Conservation (phyloP, 2,888 invertebrate genomes). For the Lycia hirtaria region DNA sequence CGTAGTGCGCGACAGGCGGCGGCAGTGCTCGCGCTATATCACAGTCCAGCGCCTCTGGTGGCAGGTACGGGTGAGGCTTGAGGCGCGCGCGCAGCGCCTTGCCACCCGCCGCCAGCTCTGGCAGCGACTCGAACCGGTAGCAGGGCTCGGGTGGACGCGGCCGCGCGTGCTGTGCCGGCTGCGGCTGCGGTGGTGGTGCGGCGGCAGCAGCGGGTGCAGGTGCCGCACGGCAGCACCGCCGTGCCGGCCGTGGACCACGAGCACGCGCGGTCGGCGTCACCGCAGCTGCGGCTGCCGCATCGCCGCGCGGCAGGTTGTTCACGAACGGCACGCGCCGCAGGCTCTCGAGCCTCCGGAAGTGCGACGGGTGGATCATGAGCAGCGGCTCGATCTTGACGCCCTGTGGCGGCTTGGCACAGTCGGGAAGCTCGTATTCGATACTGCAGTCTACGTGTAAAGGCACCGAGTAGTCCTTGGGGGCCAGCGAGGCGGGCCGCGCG, state of each 20-base stretch:
- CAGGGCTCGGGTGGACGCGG: constrained; percentile 49
- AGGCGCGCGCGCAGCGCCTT: constrained; percentile 60
- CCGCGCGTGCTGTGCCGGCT: constrained; percentile 49
- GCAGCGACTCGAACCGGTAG: constrained; percentile 63
- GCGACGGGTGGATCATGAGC: constrained; percentile 95
- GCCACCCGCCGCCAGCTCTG: constrained; percentile 54
- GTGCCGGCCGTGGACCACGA: constrained; percentile 55
- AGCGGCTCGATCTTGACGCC: constrained; percentile 93
- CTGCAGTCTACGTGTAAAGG: constrained; percentile 96
- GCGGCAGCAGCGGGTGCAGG: constrained; percentile 47
- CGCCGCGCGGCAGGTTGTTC: constrained; percentile 90
- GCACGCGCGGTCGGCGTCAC: constrained; percentile 54
- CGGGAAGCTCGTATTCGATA: constrained; percentile 96
- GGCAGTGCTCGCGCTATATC: constrained; percentile 77
- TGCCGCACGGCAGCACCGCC: constrained; percentile 59
- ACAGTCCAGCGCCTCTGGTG: constrained; percentile 69
- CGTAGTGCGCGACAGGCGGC: constrained; percentile 67
- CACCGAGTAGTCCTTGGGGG: constrained; percentile 92
- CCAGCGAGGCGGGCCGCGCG: constrained; percentile 78
- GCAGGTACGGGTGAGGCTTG: constrained; percentile 68
- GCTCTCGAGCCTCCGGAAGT: constrained; percentile 94
- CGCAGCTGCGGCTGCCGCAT: constrained; percentile 52
- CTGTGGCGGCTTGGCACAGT: constrained; percentile 94
- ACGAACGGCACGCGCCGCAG: constrained; percentile 93
- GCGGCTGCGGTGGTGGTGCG: constrained; percentile 57